A percentile compares a stretch with the other conserved stretches of the same genome.
Evolutionary conservation across 1,140 invertebrate species (phyloP).

Genomic region (Wiebesia pumilae): DNA sequence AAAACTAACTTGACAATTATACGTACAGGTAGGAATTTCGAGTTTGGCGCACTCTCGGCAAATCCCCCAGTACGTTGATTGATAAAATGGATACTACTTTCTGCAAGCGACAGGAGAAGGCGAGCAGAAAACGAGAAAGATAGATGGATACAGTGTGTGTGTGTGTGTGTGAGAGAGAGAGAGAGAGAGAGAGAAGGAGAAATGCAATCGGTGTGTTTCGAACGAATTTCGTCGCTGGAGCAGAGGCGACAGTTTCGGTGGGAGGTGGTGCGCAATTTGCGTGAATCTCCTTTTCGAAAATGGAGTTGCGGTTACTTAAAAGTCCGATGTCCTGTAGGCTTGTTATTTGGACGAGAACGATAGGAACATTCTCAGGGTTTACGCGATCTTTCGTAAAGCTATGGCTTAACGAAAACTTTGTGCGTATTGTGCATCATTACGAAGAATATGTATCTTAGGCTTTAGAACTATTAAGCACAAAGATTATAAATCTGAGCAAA

Average conservation of each 20-base stretch:
- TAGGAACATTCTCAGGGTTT: slow-evolving; percentile 15
- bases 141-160: neutral
- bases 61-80: slow-evolving; percentile 30
- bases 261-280: slow-evolving; percentile 34
- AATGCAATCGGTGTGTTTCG: slow-evolving; percentile 44
- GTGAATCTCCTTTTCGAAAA: slow-evolving; percentile 49
- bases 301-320: slow-evolving; percentile 51
- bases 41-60: slow-evolving; percentile 10
- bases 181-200: neutral
- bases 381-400: neutral
- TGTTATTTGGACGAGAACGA: slow-evolving; percentile 44
- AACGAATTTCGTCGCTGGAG: slow-evolving; percentile 41
- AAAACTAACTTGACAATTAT: too few relatives aligned
- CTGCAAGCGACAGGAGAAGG: slow-evolving; percentile 7
- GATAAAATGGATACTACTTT: slow-evolving; percentile 37
- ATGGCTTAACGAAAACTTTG: neutral
- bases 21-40: neutral
- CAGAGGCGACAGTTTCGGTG: neutral
- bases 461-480: too few relatives aligned
- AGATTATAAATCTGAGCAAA: too few relatives aligned
- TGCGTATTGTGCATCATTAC: neutral
- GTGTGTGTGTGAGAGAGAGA: neutral
- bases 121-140: neutral
- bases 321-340: slow-evolving; percentile 35
- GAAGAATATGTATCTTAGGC: too few relatives aligned